Evolutionary conservation across 1,140 invertebrate species (phyloP), one percentile per base, ranked within the genome.

Genomic region (Penaeus japonicus): DNA sequence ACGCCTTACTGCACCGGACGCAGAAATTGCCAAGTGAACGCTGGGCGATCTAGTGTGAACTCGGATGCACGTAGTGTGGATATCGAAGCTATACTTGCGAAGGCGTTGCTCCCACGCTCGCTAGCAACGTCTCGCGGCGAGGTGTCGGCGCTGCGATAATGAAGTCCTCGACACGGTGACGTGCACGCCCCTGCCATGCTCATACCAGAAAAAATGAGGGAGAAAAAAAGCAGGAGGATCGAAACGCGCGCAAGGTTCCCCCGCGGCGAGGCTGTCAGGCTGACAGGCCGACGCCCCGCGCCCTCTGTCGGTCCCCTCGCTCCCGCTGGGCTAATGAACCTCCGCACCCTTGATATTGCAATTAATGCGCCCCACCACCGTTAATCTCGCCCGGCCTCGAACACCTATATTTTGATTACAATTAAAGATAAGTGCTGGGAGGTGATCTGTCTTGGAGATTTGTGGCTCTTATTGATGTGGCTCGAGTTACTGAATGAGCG

Each of bases 281-380:
- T 78, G 30, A 39, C 30, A 35, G 75, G 75, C 75, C 32, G 75
- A 35, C 75, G 75, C 75, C 75, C 75, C 30, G 30, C 32, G 75
- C 27, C 75, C 75, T 78, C 3, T 75, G 70, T 75, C 70, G 27
- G 32, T 78, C 75, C 30, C 75, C 35, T 39, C 75, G 17, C 75
- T 78, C 75, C 75, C 27, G 75, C 75, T 78, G 35, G 32, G 32
- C 35, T 78, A 78, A 78, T 81, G 79, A 81, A 81, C 53, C 79
- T 30, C 35, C 79, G n/a, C 22, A 17, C 53, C 79, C 47, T 81
- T 81, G 79, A 81, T 81, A 27, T 81, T 81, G 53, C 79, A 81
- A 81, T 81, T 81, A 81, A 81, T 81, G 53, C 35, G 30, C 75
- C 75, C 47, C 32, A 18, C 75, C 75, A 17, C 24, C 35, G 27